Conservation (phyloP, 2,797 vertebrate genomes). For the Rachycentron canadum region DNA sequence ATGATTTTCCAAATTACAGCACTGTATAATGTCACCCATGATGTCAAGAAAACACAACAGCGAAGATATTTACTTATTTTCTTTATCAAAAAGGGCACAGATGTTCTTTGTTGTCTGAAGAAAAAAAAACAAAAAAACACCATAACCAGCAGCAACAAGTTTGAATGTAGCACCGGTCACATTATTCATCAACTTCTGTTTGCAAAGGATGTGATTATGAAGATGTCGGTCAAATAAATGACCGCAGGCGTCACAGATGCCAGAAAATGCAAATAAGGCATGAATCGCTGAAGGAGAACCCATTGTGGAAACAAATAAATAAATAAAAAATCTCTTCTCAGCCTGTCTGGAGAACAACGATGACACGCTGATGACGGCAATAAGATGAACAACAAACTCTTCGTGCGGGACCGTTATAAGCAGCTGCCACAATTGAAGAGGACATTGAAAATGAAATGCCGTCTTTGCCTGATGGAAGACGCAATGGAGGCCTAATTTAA, state of each 20-base stretch:
- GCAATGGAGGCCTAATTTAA: slow-evolving; percentile 33
- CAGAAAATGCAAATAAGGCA: slow-evolving; percentile 26
- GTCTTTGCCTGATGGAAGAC: slow-evolving; percentile 32
- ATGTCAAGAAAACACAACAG: slow-evolving; percentile 29
- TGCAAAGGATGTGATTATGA: slow-evolving; percentile 4
- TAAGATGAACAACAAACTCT: slow-evolving; percentile 15
- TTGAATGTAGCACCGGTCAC: background rate
- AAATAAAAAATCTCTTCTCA: no score
- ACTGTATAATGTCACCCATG: background rate
- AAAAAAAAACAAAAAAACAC: slow-evolving; percentile 1
- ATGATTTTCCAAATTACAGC: slow-evolving; percentile 17
- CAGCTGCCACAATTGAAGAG: slow-evolving; percentile 19
- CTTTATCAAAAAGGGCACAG: background rate
- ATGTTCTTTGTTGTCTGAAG: background rate
- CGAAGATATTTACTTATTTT: background rate
- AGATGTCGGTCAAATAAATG: slow-evolving; percentile 18
- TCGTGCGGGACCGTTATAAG: background rate
- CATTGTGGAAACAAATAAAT: background rate
- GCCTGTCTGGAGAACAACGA: slow-evolving; percentile 16
- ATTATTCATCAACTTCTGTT: background rate
- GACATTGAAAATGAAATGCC: slow-evolving; percentile 28
- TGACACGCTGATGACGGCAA: background rate
- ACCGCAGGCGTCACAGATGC: background rate
- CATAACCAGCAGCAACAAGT: background rate
- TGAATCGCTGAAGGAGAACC: slow-evolving; percentile 3